Base-by-base conservation (phyloP, 2,113 vertebrate species). In the Sorex araneus region DNA sequence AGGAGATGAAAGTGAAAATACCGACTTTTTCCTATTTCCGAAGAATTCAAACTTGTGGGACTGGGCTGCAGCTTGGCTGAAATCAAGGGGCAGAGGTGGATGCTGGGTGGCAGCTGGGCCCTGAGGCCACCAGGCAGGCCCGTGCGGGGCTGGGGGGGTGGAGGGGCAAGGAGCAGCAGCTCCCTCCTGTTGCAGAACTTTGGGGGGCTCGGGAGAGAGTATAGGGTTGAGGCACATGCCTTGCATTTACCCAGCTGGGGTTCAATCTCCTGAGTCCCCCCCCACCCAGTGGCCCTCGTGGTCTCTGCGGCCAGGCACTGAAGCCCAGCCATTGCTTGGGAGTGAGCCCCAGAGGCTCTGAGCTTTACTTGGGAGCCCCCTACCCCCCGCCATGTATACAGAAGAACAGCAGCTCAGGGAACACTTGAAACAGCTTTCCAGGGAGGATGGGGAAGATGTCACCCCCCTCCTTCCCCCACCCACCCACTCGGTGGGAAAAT, bases 1-100 rank as follows among this genome's bases (percentile, higher is more conserved):
- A 43, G 57, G 45, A 93, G 73, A 94, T 60, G 76, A 92, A 93
- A 76, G 89, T 87, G 86, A 92, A 93, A 94, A 71, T 94, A 89
- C 32, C 76, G 64, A 84, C 79, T 87, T 85, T 30, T 74, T 82
- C 93, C 78, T 93, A 66, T 85, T 94, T 94, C 77, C 83, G 83
- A 94, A 83, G 94, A 95, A 71, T 77, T 93, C 84, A 81, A 83
- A 69, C 54, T 23, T 92, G 84, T 2, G 1, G 13, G 81, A n/a
- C 74, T 54, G 32, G 57, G 84, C 45, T 45, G 54, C 28, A 34
- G 73, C 36, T 50, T 71, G 64, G 28, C n/a, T 16, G 47, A 12
- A 32, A 50, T 50, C 18, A 30, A n/a, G 4, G 71, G 73, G 30
- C 70, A 69, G 81, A 70, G 36, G 93, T 23, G 78, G 79, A 80